phyloP scores from a whole-genome alignment of 2,888 invertebrate species.

The Lucinisca nassula region DNA sequence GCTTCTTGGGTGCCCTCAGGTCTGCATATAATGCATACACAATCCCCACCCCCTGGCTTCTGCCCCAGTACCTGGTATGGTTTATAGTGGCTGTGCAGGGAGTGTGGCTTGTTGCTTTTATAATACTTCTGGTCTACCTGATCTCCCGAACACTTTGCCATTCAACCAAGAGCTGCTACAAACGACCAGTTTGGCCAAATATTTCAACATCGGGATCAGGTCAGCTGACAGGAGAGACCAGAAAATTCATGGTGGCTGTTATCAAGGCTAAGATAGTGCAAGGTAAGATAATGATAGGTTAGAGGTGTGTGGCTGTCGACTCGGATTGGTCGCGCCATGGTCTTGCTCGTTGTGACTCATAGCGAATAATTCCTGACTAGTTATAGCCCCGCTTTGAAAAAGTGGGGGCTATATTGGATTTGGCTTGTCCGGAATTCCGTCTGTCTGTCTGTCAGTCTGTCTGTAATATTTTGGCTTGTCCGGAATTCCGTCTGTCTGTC shows the following conservation, averaged over 20 bases:
- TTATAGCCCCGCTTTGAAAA: no score
- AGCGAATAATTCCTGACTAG: no score
- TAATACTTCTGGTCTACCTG: conserved; percentile 74
- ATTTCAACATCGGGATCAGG: conserved; percentile 78
- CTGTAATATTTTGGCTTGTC: no score
- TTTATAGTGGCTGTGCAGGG: conserved; percentile 73
- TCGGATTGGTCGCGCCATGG: no score
- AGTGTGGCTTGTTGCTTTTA: conserved; percentile 69
- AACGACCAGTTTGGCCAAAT: conserved; percentile 83
- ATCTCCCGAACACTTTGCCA: conserved; percentile 73
- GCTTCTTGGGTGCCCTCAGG: conserved; percentile 78
- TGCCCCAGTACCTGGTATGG: conserved; percentile 76
- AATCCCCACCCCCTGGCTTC: conserved; percentile 77
- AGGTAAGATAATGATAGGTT: no score
- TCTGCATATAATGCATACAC: conserved; percentile 75
- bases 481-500: no score
- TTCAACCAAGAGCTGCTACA: conserved; percentile 67
- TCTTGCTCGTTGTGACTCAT: no score
- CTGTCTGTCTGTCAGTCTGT: no score
- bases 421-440: no score
- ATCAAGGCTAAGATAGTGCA: conserved; percentile 80
- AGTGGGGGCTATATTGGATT: no score
- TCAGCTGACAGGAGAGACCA: conserved; percentile 78
- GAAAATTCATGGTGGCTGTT: conserved; percentile 84
- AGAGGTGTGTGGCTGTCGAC: no score